A percentile compares a stretch with the other conserved stretches of the same genome.
Evolutionary conservation across 2,888 invertebrate species (phyloP).

Genomic region (Scaptomyza flava): DNA sequence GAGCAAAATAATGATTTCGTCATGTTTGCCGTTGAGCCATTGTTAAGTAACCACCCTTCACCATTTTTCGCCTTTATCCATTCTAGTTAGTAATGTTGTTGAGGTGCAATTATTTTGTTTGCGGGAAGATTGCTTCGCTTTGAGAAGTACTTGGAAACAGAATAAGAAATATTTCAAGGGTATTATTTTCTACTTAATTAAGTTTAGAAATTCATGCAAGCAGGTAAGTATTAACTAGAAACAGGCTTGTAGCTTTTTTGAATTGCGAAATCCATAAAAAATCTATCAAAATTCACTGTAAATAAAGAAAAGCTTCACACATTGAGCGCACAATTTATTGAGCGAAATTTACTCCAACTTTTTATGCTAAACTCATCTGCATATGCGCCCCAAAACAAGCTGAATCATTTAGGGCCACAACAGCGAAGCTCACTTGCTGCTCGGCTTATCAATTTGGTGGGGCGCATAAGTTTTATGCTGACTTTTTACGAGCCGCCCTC

Average conservation of each 20-base stretch:
- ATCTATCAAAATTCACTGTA: constrained; percentile 33
- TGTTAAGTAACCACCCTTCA: constrained; percentile 32
- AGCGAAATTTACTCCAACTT: constrained; percentile 41
- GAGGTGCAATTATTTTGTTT: constrained; percentile 30
- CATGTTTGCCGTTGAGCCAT: constrained; percentile 70
- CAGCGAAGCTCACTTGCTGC: constrained; percentile 1
- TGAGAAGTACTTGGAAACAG: constrained; percentile 5
- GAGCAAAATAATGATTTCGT: constrained; percentile 82
- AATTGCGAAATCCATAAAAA: constrained; percentile 10
- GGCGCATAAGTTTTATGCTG: constrained; percentile 65
- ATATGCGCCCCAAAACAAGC: constrained; percentile 54
- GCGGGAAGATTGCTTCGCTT: constrained; percentile 13
- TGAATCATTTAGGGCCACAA: constrained; percentile 18
- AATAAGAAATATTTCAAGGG: not conserved
- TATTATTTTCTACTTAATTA: not conserved
- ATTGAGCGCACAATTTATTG: constrained; percentile 65
- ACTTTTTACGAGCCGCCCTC: constrained; percentile 70
- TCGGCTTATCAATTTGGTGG: constrained; percentile 58
- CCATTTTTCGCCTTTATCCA: constrained; percentile 7
- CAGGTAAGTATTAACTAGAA: not conserved
- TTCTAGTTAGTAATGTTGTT: constrained; percentile 11
- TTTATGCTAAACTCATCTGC: constrained; percentile 71
- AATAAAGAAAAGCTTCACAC: constrained; percentile 58
- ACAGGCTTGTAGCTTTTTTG: too few relatives aligned
- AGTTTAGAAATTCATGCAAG: not conserved